phyloP scores from a whole-genome alignment of 1,140 invertebrate genomes.

The Sitophilus oryzae region DNA sequence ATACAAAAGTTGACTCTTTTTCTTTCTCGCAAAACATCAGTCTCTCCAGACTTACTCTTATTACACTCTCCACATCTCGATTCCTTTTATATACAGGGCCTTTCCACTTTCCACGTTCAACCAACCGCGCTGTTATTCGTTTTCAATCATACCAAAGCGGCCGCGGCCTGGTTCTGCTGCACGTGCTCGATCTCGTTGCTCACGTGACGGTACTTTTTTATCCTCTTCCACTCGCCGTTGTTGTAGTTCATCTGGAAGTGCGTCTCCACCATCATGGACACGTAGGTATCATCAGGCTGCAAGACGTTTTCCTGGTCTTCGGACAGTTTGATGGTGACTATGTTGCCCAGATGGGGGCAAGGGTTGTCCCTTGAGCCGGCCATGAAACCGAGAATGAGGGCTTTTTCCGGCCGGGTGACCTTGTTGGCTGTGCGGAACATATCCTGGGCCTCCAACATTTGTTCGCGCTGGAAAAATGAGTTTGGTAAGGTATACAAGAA shows the following conservation, averaged over 20 bases:
- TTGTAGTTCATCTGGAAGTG: conserved; percentile 97
- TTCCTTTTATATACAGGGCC: too few species aligned
- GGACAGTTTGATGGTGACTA: conserved; percentile 87
- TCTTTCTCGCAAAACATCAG: too few species aligned
- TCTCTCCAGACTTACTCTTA: too few species aligned
- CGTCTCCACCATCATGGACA: conserved; percentile 79
- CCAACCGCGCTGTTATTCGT: conserved; percentile 4
- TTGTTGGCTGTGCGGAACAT: conserved; percentile 95
- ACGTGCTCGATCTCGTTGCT: conserved; percentile 49
- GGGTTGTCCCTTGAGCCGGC: conserved; percentile 93
- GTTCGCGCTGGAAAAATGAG: conserved; percentile 65
- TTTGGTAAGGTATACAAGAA: neutral
- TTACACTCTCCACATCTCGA: too few species aligned
- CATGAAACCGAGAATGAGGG: conserved; percentile 96
- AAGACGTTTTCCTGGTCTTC: conserved; percentile 79
- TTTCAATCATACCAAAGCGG: conserved; percentile 34
- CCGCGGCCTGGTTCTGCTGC: conserved; percentile 30
- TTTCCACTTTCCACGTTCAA: too few species aligned
- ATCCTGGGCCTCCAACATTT: conserved; percentile 95
- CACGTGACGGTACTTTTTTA: conserved; percentile 72
- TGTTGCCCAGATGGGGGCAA: conserved; percentile 86
- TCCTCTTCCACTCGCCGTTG: conserved; percentile 88
- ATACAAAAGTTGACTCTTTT: too few species aligned
- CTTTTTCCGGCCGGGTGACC: conserved; percentile 92
- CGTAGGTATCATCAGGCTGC: conserved; percentile 65